phyloP scores from a whole-genome alignment of 2,797 vertebrate species.

The Avahi laniger region DNA sequence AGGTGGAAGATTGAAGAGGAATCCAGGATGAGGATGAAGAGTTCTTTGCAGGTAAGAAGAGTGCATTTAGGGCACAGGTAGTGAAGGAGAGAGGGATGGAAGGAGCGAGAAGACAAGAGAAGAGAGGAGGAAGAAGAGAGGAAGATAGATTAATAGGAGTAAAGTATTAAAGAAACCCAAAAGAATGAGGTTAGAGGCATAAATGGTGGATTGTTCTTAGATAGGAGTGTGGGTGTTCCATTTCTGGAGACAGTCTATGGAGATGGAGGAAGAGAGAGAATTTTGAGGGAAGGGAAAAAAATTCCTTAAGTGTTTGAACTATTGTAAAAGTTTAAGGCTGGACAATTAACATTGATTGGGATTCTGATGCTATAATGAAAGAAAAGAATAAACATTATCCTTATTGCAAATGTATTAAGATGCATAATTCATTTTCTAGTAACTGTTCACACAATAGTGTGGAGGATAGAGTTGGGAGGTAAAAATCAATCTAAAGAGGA shows the following conservation, averaged over 20 bases:
- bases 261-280: neutral
- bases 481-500: neutral
- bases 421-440: neutral
- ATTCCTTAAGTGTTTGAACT: neutral
- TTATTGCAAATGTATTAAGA: neutral
- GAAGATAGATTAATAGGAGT: neutral
- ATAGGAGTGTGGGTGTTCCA: neutral
- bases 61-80: neutral
- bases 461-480: neutral
- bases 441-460: neutral
- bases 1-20: neutral
- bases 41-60: neutral
- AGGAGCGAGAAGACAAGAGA: neutral
- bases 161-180: neutral
- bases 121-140: neutral
- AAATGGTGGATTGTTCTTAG: neutral
- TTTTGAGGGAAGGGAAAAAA: neutral
- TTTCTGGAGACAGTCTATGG: neutral
- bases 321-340: neutral
- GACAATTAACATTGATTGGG: neutral
- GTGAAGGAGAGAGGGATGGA: neutral
- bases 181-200: neutral
- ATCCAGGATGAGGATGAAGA: neutral
- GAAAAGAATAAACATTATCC: neutral
- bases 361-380: neutral